Conservation (phyloP, 2,888 invertebrate genomes). For the Emesis castigata region DNA sequence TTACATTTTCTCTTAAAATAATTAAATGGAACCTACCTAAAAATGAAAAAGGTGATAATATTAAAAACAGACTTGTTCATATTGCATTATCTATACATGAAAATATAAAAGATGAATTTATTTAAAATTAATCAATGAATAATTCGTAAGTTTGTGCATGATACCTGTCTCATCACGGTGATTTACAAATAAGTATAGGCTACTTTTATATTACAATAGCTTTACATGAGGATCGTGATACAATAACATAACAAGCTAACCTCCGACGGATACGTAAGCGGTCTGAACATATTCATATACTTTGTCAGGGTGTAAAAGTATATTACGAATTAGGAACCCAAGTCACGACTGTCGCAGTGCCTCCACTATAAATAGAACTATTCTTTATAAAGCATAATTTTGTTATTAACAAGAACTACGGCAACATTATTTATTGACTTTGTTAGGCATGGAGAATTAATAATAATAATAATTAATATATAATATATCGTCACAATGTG, state of each 20-base stretch:
- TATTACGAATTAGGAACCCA: slow-evolving; percentile 77
- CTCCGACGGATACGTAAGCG: slow-evolving; percentile 72
- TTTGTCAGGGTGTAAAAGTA: slow-evolving; percentile 51
- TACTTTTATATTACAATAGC: slow-evolving; percentile 82
- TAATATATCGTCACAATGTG: slow-evolving; percentile 79
- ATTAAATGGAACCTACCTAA: slow-evolving; percentile 87
- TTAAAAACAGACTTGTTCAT: slow-evolving; percentile 76
- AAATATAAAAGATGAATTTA: slow-evolving; percentile 72
- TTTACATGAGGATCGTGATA: slow-evolving; percentile 80
- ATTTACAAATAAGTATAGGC: slow-evolving; percentile 80
- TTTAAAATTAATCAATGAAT: slow-evolving; percentile 75
- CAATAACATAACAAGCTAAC: slow-evolving; percentile 79
- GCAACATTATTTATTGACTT: slow-evolving; percentile 82
- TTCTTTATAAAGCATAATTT: slow-evolving; percentile 84
- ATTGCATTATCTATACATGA: slow-evolving; percentile 77
- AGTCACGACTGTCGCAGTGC: slow-evolving; percentile 75
- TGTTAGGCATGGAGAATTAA: slow-evolving; percentile 79
- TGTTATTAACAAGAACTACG: slow-evolving; percentile 83
- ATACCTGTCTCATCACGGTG: slow-evolving; percentile 79
- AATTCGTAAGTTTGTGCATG: slow-evolving; percentile 85
- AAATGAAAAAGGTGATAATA: slow-evolving; percentile 68
- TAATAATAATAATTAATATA: slow-evolving; percentile 81
- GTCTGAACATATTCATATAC: slow-evolving; percentile 33
- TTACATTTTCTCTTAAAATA: slow-evolving; percentile 85
- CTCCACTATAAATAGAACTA: slow-evolving; percentile 82